These are phyloP conservation scores for Loripinus fragilis DNA, from an alignment of 2,888 invertebrate species.

Conservation along the genomic window DNA sequence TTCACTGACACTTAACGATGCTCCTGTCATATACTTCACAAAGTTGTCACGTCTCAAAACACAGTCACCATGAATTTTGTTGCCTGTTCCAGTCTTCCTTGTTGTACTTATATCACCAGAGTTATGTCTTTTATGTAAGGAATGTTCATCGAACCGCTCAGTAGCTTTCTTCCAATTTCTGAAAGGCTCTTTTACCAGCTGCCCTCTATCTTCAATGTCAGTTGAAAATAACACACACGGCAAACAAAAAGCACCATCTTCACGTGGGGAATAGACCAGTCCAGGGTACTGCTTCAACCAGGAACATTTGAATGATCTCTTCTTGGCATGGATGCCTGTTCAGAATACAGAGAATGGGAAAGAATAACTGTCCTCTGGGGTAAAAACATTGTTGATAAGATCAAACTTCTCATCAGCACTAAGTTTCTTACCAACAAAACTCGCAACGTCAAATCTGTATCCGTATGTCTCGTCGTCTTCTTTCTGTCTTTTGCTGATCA, in stretches of 20 bases:
- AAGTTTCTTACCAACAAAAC: neutral
- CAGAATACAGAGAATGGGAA: neutral
- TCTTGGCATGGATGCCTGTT: neutral
- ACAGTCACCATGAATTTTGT: slow-evolving; percentile 3
- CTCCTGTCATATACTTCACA: neutral
- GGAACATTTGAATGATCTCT: neutral
- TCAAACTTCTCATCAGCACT: neutral
- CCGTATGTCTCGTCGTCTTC: neutral
- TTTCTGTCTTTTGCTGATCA: neutral
- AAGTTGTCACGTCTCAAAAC: neutral
- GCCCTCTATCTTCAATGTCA: neutral
- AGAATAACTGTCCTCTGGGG: neutral
- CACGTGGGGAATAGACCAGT: neutral
- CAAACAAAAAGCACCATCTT: neutral
- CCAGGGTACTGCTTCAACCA: neutral
- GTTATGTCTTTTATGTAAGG: neutral
- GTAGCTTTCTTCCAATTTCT: neutral
- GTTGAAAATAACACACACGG: neutral
- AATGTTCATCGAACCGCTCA: neutral
- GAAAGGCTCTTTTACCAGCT: neutral
- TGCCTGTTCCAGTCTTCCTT: neutral
- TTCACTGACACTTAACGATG: neutral
- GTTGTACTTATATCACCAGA: neutral
- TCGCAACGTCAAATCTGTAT: neutral
- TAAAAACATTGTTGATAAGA: neutral